Conservation (phyloP, 2,888 invertebrate species). For the Ligdia adustata region DNA sequence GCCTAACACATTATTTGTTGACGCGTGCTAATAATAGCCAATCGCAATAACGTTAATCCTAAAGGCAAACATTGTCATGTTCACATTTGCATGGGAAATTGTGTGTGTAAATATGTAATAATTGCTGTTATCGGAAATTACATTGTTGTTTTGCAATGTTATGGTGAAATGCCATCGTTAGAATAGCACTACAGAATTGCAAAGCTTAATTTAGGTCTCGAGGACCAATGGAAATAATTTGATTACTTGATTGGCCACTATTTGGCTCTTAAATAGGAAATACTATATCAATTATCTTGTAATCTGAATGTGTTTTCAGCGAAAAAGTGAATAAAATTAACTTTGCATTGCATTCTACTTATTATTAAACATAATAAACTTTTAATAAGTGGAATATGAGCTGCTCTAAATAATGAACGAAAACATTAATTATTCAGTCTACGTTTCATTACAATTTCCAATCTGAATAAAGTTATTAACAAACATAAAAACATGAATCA, state of each 20-base stretch:
- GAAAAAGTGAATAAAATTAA: too few relatives aligned
- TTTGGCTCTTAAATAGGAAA: too few relatives aligned
- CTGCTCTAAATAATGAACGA: not conserved
- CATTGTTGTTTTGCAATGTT: not conserved
- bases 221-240: too few relatives aligned
- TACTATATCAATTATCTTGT: too few relatives aligned
- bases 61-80: conserved; percentile 28
- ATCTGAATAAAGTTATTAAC: conserved; percentile 11
- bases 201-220: too few relatives aligned
- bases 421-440: conserved; percentile 12
- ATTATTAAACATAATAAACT: too few relatives aligned
- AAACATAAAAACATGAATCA: conserved; percentile 1
- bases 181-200: too few relatives aligned
- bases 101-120: conserved; percentile 5
- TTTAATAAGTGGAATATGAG: conserved; percentile 7
- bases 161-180: too few relatives aligned
- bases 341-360: too few relatives aligned
- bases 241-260: too few relatives aligned
- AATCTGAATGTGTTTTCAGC: too few relatives aligned
- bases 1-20: conserved; percentile 6
- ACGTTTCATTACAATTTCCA: conserved; percentile 7
- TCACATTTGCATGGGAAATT: conserved; percentile 10
- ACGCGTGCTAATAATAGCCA: conserved; percentile 9
- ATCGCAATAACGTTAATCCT: conserved; percentile 25
- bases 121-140: not conserved